Percentiles rank a stretch among this genome's conserved stretches.
phyloP scores from a whole-genome alignment of 2,113 vertebrate genomes.

The Ptychochromis oligacanthus region DNA sequence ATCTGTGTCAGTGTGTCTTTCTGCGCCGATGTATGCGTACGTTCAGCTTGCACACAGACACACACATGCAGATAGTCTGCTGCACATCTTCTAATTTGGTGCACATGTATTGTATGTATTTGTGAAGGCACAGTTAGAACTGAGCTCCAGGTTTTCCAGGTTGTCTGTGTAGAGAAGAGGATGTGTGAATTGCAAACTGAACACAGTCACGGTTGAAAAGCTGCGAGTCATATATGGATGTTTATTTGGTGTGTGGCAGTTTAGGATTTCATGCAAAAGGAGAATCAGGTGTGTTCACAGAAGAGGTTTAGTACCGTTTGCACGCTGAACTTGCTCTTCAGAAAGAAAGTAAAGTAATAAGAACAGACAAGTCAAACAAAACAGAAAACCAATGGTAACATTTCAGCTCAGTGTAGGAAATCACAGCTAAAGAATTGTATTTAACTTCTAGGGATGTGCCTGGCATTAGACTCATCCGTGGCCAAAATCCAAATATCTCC shows the following conservation, averaged over 20 bases:
- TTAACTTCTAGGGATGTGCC: background rate
- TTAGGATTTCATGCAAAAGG: background rate
- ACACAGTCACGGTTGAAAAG: background rate
- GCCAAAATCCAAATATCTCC: too few relatives aligned
- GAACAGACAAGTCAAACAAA: background rate
- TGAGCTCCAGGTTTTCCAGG: background rate
- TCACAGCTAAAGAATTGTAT: background rate
- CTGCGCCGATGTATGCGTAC: background rate
- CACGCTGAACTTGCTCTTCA: background rate
- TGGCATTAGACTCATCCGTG: background rate
- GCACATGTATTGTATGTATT: background rate
- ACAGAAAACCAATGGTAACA: background rate
- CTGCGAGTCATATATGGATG: background rate
- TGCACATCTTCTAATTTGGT: slow-evolving; percentile 1
- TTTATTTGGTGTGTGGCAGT: background rate
- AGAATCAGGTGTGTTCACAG: background rate
- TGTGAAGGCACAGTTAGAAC: background rate
- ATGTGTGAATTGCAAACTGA: background rate
- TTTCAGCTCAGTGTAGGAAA: background rate
- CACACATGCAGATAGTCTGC: background rate
- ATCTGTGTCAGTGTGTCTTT: slow-evolving; percentile 67
- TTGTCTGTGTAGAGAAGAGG: background rate
- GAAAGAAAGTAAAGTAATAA: too few relatives aligned
- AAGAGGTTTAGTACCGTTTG: too few relatives aligned
- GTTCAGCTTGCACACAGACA: background rate